Base-by-base conservation (phyloP, 2,113 vertebrate genomes). In the Sialia sialis region DNA sequence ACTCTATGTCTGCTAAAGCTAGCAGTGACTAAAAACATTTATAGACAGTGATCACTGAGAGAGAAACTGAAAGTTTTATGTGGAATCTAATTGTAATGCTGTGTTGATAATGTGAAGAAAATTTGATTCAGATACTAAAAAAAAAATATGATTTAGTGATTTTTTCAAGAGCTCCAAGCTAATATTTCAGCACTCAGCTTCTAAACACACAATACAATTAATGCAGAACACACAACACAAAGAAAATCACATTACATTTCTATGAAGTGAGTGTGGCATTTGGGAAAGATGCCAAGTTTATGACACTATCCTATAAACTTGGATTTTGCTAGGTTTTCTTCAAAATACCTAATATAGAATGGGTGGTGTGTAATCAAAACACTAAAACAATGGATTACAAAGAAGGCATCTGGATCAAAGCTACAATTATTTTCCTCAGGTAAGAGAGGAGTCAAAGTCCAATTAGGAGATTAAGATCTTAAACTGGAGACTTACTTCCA, bases 1-100 rank as follows among this genome's bases (percentile, higher is more conserved):
- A n/a, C n/a, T n/a, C n/a, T n/a, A 39, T 72, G 93, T 92, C 72
- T 81, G 54, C 73, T 74, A 48, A 92, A 94, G 86, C 49, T 72
- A 70, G 26, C 68, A 81, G 5, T 56, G 67, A 59, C 48, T 84
- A 52, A 88, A 93, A 93, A 70, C 72, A 20, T 81, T 78, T 89
- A 43, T 20, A 89, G 76, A 41, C 49, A 80, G 17, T 11, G 44
- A 60, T 34, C 11, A 16, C 54, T 87, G 29, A 76, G n/a, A 93
- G 25, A 63, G 36, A 84, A 91, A 56, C 20, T 39, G 77, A 84
- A 38, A n/a, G 44, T 94, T 95, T 87, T 58, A 29, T 58, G 44
- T 44, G 38, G 60, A 82, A 68, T 64, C 34, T 87, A 55, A 85
- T 80, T 69, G 49, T 38, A 74, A 67, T 76, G 19, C 14, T 48